phyloP scores from a whole-genome alignment of 2,888 invertebrate genomes.

The Ashinkailepas kermadecensis region DNA sequence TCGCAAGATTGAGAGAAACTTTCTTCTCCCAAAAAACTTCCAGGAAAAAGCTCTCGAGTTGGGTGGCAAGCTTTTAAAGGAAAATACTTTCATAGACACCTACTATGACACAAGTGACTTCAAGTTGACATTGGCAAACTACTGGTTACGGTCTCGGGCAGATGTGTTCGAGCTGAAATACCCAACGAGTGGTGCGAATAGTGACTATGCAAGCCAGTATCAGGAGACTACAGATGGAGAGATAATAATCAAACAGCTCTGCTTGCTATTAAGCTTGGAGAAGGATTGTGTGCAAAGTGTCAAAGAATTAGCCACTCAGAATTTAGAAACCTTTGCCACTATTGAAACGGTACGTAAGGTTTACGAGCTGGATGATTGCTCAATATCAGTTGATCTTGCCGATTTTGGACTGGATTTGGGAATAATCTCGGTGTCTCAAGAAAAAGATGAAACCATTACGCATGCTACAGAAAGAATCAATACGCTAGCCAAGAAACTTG shows the following conservation, averaged over 20 bases:
- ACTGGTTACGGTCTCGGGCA: not conserved
- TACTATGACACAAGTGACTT: constrained; percentile 13
- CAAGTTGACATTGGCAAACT: constrained; percentile 1
- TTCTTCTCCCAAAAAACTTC: not conserved
- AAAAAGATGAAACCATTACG: constrained; percentile 1
- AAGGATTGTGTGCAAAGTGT: not conserved
- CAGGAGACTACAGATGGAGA: not conserved
- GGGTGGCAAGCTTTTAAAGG: not conserved
- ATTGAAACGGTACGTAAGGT: not conserved
- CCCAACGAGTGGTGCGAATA: not conserved
- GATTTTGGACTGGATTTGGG: constrained; percentile 4
- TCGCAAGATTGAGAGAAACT: not conserved
- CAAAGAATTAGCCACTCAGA: not conserved
- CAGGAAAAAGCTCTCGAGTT: not conserved
- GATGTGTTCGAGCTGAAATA: not conserved
- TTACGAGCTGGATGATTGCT: not conserved
- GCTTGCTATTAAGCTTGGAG: not conserved
- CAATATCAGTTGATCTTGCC: not conserved
- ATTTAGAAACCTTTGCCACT: not conserved
- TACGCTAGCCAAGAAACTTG: not conserved
- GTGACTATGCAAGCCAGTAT: constrained; percentile 4
- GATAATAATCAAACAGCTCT: not conserved
- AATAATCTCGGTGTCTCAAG: not conserved
- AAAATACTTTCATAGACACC: not conserved
- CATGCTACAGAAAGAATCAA: not conserved